Percentiles rank a stretch among this genome's conserved stretches.
phyloP scores from a whole-genome alignment of 2,113 vertebrate genomes.

The Zootoca vivipara region DNA sequence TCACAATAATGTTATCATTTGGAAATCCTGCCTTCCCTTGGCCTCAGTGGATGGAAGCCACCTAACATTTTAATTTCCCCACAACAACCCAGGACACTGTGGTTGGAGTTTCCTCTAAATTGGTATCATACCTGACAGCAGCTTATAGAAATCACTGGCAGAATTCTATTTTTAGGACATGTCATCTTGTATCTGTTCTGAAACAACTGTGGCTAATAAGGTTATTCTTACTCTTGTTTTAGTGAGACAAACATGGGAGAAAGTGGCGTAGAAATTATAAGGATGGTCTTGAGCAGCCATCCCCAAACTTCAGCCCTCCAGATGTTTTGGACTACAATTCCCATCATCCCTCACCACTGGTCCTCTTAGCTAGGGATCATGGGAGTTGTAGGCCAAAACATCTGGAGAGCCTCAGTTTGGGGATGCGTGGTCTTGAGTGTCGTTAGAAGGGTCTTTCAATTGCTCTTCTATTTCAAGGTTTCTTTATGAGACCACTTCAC shows the following conservation, averaged over 20 bases:
- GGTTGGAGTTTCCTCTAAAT: background rate
- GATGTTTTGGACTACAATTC: too few species aligned
- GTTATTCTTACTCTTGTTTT: background rate
- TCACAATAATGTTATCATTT: background rate
- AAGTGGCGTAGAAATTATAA: background rate
- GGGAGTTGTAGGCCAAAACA: too few species aligned
- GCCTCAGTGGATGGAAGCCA: background rate
- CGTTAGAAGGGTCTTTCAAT: background rate
- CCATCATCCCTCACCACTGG: too few species aligned
- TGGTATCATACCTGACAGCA: background rate
- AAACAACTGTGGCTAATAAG: background rate
- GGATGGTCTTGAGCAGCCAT: too few species aligned
- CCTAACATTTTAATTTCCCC: background rate
- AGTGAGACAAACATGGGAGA: background rate
- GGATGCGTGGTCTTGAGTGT: too few species aligned
- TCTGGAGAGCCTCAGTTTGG: too few species aligned
- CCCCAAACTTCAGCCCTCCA: too few species aligned
- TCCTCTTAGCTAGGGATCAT: too few species aligned
- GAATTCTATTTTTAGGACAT: background rate
- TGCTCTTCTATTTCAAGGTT: background rate
- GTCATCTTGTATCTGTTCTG: background rate
- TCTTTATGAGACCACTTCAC: background rate
- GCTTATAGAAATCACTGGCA: background rate
- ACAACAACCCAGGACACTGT: background rate
- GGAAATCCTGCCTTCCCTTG: background rate